Base-by-base conservation (phyloP, 2,888 invertebrate species). In the Agrochola lota region DNA sequence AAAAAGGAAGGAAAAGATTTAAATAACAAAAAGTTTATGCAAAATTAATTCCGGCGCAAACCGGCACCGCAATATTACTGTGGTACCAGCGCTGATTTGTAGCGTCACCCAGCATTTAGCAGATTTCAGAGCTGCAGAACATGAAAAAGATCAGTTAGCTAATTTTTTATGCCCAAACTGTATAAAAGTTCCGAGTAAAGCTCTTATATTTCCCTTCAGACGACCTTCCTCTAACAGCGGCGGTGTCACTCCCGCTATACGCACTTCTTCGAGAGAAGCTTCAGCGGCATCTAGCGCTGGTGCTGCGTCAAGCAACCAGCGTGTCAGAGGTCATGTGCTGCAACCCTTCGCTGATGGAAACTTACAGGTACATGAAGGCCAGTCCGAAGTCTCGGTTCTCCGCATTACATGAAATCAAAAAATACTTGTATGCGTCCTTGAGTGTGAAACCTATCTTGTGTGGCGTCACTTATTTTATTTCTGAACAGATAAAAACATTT, bases 251-350 rank as follows among this genome's bases (percentile, higher is more conserved):
- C 6, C 95, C 95, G 0, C 91, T 97, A 2, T 95, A 94, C 86
- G 94, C 96, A 30, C 85, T 95, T 17, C 89, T 97, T 7, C 88
- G 95, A 0, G 94, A 94, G 46, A 95, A 94, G 77, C 90, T 97
- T 20, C 93, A 95, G 81, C 89, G 92, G 3, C 96, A 97, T 79
- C 88, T 97, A 62, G 89, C 91, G 43, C 90, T 93, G 55, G 96
- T 96, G 23, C 89, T 97, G 80, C 92, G 93, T 5, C 95, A 94
- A 71, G 94, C 96, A 12, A 95, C 95, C 76, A 96, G 96, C 86
- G 93, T 97, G 2, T 96, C 96, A 0, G 96, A 97, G 17, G 91
- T 97, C 59, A 93, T 97, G 89, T 94, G 95, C 85, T 95, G 95
- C 86, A 96, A 96, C 87, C 96, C 96, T 30, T 94, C 93, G 74